These are phyloP conservation scores for Procambarus virginalis DNA, from an alignment of 1,140 invertebrate genomes.

Conservation along the genomic window DNA sequence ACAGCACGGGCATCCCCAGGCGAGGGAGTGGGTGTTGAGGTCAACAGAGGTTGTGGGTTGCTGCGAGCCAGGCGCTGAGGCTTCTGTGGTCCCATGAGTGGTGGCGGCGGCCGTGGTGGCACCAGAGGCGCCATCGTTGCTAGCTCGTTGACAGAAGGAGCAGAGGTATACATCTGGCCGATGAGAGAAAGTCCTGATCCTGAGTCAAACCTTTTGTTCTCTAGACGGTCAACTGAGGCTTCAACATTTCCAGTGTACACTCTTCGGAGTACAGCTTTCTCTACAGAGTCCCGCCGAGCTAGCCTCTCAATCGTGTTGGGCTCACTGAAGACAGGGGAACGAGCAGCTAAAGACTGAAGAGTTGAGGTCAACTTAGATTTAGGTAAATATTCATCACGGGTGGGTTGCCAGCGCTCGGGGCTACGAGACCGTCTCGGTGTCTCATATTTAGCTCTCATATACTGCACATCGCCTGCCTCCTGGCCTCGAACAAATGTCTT, in stretches of 20 bases:
- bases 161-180: constrained; percentile 87
- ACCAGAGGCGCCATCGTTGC: constrained; percentile 83
- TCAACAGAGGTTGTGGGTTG: constrained; percentile 71
- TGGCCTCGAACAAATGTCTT: constrained; percentile 76
- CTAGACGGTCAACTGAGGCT: constrained; percentile 57
- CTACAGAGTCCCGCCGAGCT: constrained; percentile 61
- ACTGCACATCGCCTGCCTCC: constrained; percentile 79
- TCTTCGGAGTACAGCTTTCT: constrained; percentile 65
- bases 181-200: constrained; percentile 79
- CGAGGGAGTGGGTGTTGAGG: constrained; percentile 66
- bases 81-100: constrained; percentile 74
- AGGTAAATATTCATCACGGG: constrained; percentile 84
- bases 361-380: constrained; percentile 83
- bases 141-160: constrained; percentile 85
- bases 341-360: constrained; percentile 71
- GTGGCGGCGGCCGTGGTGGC: constrained; percentile 87
- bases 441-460: constrained; percentile 66
- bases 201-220: constrained; percentile 35
- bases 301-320: constrained; percentile 66
- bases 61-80: constrained; percentile 76
- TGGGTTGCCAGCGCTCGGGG: constrained; percentile 66
- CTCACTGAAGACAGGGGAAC: constrained; percentile 69
- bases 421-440: constrained; percentile 60
- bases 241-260: constrained; percentile 69
- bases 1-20: constrained; percentile 36